These are phyloP conservation scores for Neolamprologus sp. DNA, from an alignment of 2,113 vertebrate genomes.

Conservation along the genomic window DNA sequence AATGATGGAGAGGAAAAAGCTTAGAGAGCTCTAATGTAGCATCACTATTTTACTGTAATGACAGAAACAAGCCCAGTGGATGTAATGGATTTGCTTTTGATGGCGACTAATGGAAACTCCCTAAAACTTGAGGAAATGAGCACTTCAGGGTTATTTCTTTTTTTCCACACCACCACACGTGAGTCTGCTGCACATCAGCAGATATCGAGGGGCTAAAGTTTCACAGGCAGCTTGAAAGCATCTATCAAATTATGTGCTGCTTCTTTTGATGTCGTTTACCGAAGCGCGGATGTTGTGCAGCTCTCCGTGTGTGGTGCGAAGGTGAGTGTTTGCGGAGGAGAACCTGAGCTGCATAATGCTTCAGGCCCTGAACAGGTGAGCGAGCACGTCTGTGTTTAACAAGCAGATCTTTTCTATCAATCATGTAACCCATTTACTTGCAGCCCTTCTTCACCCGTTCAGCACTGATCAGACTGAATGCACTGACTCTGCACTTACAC, in stretches of 20 bases:
- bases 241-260: not conserved
- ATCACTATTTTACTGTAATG: slow-evolving; percentile 34
- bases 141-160: not conserved
- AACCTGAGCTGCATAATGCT: not conserved
- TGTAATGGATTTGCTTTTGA: slow-evolving; percentile 4
- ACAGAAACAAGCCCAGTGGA: slow-evolving; percentile 13
- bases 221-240: slow-evolving; percentile 11
- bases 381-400: not conserved
- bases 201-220: slow-evolving; percentile 5
- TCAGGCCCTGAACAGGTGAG: not conserved
- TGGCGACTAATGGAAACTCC: slow-evolving; percentile 12
- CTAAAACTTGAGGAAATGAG: not conserved
- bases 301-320: not conserved
- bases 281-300: not conserved
- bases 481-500: slow-evolving; percentile 25
- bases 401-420: not conserved
- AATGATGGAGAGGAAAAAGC: slow-evolving; percentile 12
- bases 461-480: not conserved
- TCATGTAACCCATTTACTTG: not conserved
- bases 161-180: not conserved
- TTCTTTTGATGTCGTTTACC: not conserved
- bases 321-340: not conserved
- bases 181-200: not conserved
- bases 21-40: slow-evolving; percentile 36
- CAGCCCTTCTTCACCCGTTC: not conserved